Percentiles rank a stretch among this genome's conserved stretches.
These are phyloP conservation scores for Tolypeutes matacus DNA, from an alignment of 2,797 vertebrate species.

Conservation along the genomic window DNA sequence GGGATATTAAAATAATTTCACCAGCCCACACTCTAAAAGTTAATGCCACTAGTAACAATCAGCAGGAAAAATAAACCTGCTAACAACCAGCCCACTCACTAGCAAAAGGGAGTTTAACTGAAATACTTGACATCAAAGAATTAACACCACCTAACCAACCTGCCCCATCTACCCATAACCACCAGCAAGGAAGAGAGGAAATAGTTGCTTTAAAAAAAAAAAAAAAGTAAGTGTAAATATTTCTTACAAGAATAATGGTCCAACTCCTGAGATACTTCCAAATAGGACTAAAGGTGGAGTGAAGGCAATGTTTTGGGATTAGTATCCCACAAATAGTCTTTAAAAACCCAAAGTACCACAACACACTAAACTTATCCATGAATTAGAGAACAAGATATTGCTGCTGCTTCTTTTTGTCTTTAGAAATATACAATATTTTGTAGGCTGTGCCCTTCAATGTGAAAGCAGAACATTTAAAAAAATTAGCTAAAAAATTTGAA, in stretches of 20 bases:
- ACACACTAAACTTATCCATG: too few species aligned
- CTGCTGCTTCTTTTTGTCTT: too few species aligned
- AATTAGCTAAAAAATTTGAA: neutral
- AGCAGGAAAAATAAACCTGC: constrained; percentile 84
- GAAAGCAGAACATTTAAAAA: too few species aligned
- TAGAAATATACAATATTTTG: too few species aligned
- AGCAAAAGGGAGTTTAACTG: constrained; percentile 83
- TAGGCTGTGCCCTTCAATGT: too few species aligned
- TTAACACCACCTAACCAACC: constrained; percentile 71
- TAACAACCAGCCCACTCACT: constrained; percentile 78
- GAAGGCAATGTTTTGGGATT: constrained; percentile 62
- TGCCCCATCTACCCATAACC: constrained; percentile 58
- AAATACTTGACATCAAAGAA: constrained; percentile 81
- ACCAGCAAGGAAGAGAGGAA: constrained; percentile 65
- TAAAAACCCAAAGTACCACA: too few species aligned
- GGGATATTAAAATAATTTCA: constrained; percentile 83
- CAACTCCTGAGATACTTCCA: constrained; percentile 74
- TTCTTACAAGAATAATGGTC: constrained; percentile 76
- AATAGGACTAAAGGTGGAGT: constrained; percentile 76
- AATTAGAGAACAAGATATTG: too few species aligned
- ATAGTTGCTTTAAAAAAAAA: constrained; percentile 35
- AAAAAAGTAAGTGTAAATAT: constrained; percentile 71
- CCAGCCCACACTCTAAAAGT: constrained; percentile 72
- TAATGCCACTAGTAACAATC: constrained; percentile 79
- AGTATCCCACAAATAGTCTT: too few species aligned